Evolutionary conservation across 1,140 invertebrate species (phyloP).

Genomic region (Drosophila biarmipes): DNA sequence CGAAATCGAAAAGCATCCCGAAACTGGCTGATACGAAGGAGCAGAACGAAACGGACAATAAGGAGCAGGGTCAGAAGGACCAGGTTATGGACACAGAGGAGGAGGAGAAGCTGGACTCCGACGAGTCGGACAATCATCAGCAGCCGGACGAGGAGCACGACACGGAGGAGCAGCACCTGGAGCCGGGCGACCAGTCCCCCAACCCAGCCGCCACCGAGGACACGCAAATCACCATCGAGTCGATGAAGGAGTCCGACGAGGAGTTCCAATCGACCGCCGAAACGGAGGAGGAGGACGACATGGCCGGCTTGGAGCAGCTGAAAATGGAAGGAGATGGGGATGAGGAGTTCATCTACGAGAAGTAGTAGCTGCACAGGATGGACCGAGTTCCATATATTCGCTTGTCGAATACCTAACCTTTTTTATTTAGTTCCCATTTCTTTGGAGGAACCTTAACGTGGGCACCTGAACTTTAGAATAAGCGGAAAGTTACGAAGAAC

Average conservation of each 20-base stretch:
- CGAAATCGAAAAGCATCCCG: neutral
- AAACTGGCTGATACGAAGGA: neutral
- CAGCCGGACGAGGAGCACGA: slow-evolving; percentile 13
- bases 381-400: neutral
- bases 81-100: slow-evolving; percentile 14
- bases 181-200: slow-evolving; percentile 25
- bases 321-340: slow-evolving; percentile 2
- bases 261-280: slow-evolving; percentile 51
- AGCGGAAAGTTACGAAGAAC: slow-evolving; percentile 3
- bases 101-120: slow-evolving; percentile 20
- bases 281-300: slow-evolving; percentile 43
- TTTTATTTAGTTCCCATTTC: slow-evolving; percentile 20
- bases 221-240: slow-evolving; percentile 68
- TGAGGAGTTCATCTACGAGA: slow-evolving; percentile 22
- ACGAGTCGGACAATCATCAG: slow-evolving; percentile 10
- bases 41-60: neutral
- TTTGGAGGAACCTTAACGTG: neutral
- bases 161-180: slow-evolving; percentile 30
- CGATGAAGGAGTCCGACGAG: slow-evolving; percentile 67
- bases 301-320: slow-evolving; percentile 14
- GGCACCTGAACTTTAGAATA: neutral
- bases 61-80: neutral
- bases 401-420: neutral
- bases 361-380: slow-evolving; percentile 4
- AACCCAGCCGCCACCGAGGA: slow-evolving; percentile 49